Base-by-base conservation (phyloP, 2,113 vertebrate species). In the Neomonachus schauinslandi region DNA sequence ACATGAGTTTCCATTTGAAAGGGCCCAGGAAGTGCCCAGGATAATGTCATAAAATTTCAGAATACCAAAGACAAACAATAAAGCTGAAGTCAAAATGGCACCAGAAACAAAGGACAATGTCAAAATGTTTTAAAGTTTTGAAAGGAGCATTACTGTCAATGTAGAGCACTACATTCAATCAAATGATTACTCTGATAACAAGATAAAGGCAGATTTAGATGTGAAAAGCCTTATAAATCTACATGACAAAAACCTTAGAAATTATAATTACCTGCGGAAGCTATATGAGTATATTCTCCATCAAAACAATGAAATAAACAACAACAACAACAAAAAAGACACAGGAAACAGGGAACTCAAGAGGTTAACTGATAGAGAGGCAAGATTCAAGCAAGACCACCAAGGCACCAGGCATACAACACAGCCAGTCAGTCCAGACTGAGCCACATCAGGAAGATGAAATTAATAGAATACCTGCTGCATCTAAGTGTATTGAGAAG, bases 81-180 rank as follows among this genome's bases (percentile, higher is more conserved):
- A 80, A 46, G 31, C 51, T 86, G 74, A 85, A 92, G 84, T 94
- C 6, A 89, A 92, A 89, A 63, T 63, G 24, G 84, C 59, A 89
- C 51, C 80, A 94, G 86, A 76, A 89, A 81, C 33, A 22, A 71
- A 65, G 33, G 8, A 72, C 49, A 63, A 89, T 31, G 51, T 69
- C 57, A 85, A 92, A 92, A 28, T 89, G 57, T 63, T 89, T 92
- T 36, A 2, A 87, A 76, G 24, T 36, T 65, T 51, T 80, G 31
- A 76, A 96, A 86, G 65, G n/a, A 61, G 59, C 14, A 69, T 94
- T 85, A 94, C 55, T 55, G 69, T 21, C 79, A 46, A 74, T 4
- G 33, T 3, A 74, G 57, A 92, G 55, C 3, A 53, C 33, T 33
- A 12, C 26, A 55, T 69, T 15, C 42, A 80, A 16, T 80, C 77